Evolutionary conservation across 2,888 invertebrate genomes (phyloP).

Genomic region (Caenorhabditis sp.): DNA sequence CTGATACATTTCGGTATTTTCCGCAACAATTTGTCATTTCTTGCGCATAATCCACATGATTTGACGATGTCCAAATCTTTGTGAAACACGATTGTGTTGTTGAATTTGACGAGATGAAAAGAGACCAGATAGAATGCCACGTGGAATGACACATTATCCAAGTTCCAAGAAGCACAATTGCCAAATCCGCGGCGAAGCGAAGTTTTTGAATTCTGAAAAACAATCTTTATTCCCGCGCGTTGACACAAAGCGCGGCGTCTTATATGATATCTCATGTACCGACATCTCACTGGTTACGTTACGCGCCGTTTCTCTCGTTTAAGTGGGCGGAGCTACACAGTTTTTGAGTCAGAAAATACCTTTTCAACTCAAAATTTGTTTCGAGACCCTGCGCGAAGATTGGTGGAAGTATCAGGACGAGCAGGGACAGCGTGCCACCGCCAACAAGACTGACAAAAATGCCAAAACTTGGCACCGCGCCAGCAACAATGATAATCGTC

Average conservation of each 20-base stretch:
- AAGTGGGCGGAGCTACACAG: too few relatives aligned
- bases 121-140: constrained; percentile 21
- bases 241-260: too few relatives aligned
- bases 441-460: constrained; percentile 42
- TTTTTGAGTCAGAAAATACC: too few relatives aligned
- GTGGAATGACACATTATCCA: constrained; percentile 35
- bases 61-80: background rate
- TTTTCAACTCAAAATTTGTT: constrained; percentile 12
- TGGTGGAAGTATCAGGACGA: constrained; percentile 44
- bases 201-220: background rate
- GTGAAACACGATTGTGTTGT: constrained; percentile 27
- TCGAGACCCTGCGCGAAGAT: constrained; percentile 41
- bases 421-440: constrained; percentile 33
- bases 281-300: too few relatives aligned
- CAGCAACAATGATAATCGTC: constrained; percentile 36
- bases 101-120: constrained; percentile 23
- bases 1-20: background rate
- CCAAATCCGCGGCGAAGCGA: background rate
- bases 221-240: too few relatives aligned
- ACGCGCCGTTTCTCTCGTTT: too few relatives aligned
- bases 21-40: background rate
- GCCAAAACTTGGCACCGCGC: constrained; percentile 46
- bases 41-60: background rate
- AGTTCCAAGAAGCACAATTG: background rate
- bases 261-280: too few relatives aligned